Evolutionary conservation across 2,888 invertebrate species (phyloP).

Genomic region (Tridacna gigas): DNA sequence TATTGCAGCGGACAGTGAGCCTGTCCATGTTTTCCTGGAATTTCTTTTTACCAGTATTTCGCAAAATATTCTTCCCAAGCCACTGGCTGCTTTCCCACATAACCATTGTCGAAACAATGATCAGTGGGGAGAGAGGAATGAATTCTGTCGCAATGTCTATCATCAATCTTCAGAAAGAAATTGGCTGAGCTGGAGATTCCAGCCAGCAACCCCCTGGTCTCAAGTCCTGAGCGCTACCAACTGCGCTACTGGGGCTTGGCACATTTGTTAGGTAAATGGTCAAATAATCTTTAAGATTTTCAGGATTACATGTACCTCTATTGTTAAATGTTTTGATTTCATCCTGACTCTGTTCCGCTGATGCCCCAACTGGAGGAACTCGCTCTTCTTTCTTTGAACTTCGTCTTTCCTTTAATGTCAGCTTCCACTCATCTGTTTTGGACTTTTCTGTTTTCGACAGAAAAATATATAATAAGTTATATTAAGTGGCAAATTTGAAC

Average conservation of each 20-base stretch:
- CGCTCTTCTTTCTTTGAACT: constrained; percentile 75
- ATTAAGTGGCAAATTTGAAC: too few species aligned
- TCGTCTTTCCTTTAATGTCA: constrained; percentile 72
- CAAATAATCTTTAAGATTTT: neutral
- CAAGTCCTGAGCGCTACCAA: neutral
- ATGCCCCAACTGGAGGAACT: constrained; percentile 80
- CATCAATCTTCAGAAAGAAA: neutral
- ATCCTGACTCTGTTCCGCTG: constrained; percentile 76
- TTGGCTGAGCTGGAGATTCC: neutral
- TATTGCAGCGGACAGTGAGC: neutral
- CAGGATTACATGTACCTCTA: constrained; percentile 35
- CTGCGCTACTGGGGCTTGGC: neutral
- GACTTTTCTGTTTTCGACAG: constrained; percentile 77
- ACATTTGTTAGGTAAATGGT: neutral
- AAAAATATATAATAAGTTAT: too few species aligned
- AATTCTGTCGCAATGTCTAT: neutral
- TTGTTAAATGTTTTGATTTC: constrained; percentile 71
- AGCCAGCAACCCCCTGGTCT: neutral
- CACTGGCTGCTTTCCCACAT: neutral
- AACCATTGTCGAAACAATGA: neutral
- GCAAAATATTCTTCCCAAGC: neutral
- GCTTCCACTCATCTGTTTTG: constrained; percentile 79
- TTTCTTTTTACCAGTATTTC: neutral
- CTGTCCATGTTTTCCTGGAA: neutral
- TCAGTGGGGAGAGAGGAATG: neutral